Conservation (phyloP, 2,113 vertebrate genomes). For the Hipposideros armiger region DNA sequence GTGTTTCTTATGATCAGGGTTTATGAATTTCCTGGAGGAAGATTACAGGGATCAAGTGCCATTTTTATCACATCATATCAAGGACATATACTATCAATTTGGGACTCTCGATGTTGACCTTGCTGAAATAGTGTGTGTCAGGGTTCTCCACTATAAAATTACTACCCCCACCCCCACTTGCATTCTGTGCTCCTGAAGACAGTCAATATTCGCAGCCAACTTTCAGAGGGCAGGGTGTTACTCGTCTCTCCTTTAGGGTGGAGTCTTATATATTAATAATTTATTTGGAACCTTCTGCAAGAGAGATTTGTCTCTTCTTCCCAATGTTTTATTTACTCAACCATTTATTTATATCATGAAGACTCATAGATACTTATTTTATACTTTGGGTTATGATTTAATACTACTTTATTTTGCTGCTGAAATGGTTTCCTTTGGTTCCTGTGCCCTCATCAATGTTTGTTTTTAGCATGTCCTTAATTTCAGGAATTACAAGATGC, state of each 20-base stretch:
- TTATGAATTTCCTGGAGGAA: not conserved
- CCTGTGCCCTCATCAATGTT: not conserved
- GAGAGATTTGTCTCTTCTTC: not conserved
- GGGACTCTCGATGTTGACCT: not conserved
- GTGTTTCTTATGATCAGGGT: not conserved
- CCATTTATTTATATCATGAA: not conserved
- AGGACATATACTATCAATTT: not conserved
- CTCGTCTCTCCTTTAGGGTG: not conserved
- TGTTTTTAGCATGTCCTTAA: not conserved
- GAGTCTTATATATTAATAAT: not conserved
- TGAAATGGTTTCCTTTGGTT: not conserved
- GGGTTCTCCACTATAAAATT: not conserved
- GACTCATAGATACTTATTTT: not conserved
- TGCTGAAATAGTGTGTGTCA: not conserved
- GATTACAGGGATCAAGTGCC: not conserved
- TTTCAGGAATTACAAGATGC: not conserved
- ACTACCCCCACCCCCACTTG: not conserved
- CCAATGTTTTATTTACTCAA: not conserved
- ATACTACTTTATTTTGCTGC: not conserved
- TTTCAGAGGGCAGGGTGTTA: too few relatives aligned
- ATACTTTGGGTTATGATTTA: not conserved
- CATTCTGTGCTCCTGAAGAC: not conserved
- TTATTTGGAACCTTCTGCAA: not conserved
- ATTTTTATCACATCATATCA: not conserved
- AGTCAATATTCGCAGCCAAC: not conserved